Evolutionary conservation across 2,797 vertebrate species (phyloP), one percentile per base, ranked within the genome.

Genomic region (Aeoliscus strigatus): DNA sequence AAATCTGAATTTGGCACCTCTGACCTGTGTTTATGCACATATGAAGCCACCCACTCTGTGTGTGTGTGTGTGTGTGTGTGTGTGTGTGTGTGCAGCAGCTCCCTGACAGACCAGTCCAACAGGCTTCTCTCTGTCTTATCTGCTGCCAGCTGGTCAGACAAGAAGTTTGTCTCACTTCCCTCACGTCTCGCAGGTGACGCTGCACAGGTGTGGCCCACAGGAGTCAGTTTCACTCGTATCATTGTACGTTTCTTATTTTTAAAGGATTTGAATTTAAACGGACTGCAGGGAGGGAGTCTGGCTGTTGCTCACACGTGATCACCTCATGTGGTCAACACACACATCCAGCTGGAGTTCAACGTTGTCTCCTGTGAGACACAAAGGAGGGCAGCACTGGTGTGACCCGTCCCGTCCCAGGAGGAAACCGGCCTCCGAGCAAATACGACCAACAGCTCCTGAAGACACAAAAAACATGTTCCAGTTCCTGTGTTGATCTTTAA

Each of bases 61-160:
- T 68, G 63, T 64, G 60, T 71, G 58, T 70, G 52, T 60, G 51
- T 68, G 63, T 64, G 60, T 71, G 58, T 70, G 52, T 60, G 51
- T 68, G 63, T 71, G 58, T 70, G 52, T 60, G 51, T 68, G 63
- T 64, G 60, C 62, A 44, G 39, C 38, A 38, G 62, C 51, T 23
- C 41, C 73, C 46, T 3, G 69, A 61, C 56, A 30, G 49, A 86
- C 84, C 74, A 37, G 81, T 73, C 16, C 35, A 71, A 58, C 83
- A 47, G 51, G 80, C 54, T 79, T 10, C 51, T 25, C 1, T 2
- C 44, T 40, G 14, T 69, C 65, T 71, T 57, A 73, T 77, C 80
- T 44, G 16, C 61, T 52, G 61, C 49, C 57, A 78, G 70, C 86
- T 61, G 60, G 87, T 85, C 62, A 7, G 64, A 85, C 83, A 2